A percentile compares a stretch with the other conserved stretches of the same genome.
Conservation (phyloP, 2,888 invertebrate genomes). For the Apodemia hepburni region DNA sequence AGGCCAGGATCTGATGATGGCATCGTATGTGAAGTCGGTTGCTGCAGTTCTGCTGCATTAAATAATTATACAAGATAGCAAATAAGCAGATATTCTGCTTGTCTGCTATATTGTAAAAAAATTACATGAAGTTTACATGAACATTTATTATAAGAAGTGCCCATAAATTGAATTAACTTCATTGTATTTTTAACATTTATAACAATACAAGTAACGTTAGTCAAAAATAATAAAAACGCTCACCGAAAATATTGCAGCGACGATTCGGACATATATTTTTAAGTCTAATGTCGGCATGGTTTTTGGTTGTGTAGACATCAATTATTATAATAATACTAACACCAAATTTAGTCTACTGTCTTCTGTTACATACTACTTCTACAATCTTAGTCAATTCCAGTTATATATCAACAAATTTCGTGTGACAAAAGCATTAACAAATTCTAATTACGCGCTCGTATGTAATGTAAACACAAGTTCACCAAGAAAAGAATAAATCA, state of each 20-base stretch:
- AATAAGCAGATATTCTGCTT: no score
- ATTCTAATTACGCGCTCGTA: background rate
- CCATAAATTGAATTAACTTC: background rate
- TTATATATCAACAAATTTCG: slow-evolving; percentile 1
- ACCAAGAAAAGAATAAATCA: no score
- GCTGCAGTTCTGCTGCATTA: no score
- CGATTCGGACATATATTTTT: slow-evolving; percentile 62
- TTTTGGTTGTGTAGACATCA: slow-evolving; percentile 62
- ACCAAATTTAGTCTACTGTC: background rate
- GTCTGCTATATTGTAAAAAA: background rate
- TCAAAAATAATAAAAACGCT: slow-evolving; percentile 38
- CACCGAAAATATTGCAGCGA: slow-evolving; percentile 68
- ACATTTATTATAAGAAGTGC: no score
- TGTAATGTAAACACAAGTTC: background rate
- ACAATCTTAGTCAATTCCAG: background rate
- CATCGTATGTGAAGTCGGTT: no score
- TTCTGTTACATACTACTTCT: background rate
- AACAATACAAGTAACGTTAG: background rate
- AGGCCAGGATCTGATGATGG: no score
- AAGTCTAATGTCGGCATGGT: slow-evolving; percentile 63
- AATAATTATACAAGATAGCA: no score
- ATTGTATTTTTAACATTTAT: background rate
- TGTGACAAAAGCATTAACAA: slow-evolving; percentile 3
- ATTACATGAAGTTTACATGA: no score
- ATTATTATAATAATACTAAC: slow-evolving; percentile 29